Evolutionary conservation across 2,797 vertebrate genomes (phyloP).

Genomic region (Ptychobarbus kaznakovi): DNA sequence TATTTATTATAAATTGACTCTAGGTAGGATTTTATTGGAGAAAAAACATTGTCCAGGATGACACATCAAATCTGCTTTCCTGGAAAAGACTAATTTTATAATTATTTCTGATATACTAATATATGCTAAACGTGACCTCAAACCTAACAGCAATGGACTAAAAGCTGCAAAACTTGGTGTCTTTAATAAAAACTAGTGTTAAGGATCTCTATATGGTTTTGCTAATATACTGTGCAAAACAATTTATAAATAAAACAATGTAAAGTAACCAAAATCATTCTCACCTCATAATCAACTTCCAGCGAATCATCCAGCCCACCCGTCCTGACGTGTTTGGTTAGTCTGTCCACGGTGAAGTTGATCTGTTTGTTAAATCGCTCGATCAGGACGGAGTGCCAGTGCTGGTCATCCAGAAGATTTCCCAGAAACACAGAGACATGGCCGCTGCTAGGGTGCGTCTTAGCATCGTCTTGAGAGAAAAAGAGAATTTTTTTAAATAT

Average conservation of each 20-base stretch:
- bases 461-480: slow-evolving; percentile 78
- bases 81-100: neutral
- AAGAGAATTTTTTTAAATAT: neutral
- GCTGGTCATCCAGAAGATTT: slow-evolving; percentile 93
- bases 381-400: slow-evolving; percentile 92
- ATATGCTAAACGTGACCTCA: neutral
- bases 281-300: slow-evolving; percentile 90
- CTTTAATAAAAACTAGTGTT: neutral
- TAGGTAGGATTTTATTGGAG: neutral
- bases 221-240: neutral
- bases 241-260: neutral
- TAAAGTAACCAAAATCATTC: slow-evolving; percentile 42
- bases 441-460: slow-evolving; percentile 75
- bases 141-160: neutral
- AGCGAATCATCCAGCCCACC: slow-evolving; percentile 82
- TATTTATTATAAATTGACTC: neutral
- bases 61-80: neutral
- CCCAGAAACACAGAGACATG: slow-evolving; percentile 79
- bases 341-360: slow-evolving; percentile 91
- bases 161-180: neutral
- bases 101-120: too few relatives aligned
- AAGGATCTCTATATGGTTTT: neutral
- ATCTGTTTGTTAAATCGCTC: slow-evolving; percentile 89
- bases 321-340: slow-evolving; percentile 84
- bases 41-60: neutral